Percentiles rank a stretch among this genome's conserved stretches.
Conservation (phyloP, 2,113 vertebrate species). For the Rhineura floridana region DNA sequence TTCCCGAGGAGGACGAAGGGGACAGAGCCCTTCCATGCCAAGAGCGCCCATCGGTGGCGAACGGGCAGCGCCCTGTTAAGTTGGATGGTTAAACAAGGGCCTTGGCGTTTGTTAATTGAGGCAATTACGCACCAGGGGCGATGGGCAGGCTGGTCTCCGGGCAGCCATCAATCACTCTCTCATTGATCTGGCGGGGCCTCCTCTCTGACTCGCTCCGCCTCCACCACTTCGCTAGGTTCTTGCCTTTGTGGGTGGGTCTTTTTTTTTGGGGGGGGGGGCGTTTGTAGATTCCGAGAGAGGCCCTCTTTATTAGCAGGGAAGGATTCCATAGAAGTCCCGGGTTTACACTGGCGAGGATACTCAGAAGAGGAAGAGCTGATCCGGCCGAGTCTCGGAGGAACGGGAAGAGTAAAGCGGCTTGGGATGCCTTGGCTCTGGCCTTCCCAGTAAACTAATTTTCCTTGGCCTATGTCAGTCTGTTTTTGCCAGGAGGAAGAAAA, state of each 20-base stretch:
- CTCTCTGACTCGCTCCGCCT: constrained; percentile 40
- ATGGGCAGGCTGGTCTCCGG: constrained; percentile 81
- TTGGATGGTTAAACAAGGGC: constrained; percentile 82
- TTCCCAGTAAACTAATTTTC: background rate
- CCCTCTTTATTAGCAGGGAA: constrained; percentile 70
- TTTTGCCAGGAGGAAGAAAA: background rate
- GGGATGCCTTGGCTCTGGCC: background rate
- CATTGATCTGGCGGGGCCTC: constrained; percentile 80
- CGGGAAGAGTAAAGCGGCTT: background rate
- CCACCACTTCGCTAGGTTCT: background rate
- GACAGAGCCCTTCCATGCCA: background rate
- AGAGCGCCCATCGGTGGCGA: constrained; percentile 71
- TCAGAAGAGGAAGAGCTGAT: background rate
- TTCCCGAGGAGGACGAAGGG: too few relatives aligned
- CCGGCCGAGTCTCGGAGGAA: background rate
- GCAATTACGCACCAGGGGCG: constrained; percentile 84
- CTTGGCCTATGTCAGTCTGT: background rate
- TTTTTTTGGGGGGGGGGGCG: too few relatives aligned
- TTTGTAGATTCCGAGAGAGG: constrained; percentile 69
- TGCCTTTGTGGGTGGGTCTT: constrained; percentile 43
- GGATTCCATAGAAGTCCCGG: constrained; percentile 68
- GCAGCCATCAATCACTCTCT: constrained; percentile 82
- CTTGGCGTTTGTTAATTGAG: constrained; percentile 89
- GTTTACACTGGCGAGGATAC: constrained; percentile 38
- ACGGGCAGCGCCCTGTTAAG: constrained; percentile 73